These are phyloP conservation scores for Eristalis arbustorum DNA, from an alignment of 2,888 invertebrate species.

Conservation along the genomic window DNA sequence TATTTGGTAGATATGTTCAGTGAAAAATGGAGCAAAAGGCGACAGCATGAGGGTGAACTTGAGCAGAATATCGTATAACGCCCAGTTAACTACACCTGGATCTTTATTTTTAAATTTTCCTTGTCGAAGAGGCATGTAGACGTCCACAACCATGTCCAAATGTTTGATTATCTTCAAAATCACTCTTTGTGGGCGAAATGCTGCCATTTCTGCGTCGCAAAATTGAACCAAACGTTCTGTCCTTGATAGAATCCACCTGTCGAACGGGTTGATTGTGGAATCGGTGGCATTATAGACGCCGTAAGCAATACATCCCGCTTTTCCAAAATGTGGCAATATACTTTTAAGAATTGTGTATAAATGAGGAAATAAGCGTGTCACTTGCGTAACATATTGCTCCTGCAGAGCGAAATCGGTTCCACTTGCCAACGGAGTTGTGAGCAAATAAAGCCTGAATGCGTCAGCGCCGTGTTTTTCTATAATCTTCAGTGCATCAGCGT, in stretches of 20 bases:
- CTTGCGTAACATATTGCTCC: conserved; percentile 95
- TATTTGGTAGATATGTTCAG: conserved; percentile 93
- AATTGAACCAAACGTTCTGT: conserved; percentile 93
- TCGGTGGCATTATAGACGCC: conserved; percentile 74
- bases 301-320: conserved; percentile 81
- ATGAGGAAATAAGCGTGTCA: conserved; percentile 95
- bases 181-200: conserved; percentile 83
- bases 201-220: conserved; percentile 93
- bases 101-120: conserved; percentile 88
- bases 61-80: conserved; percentile 8
- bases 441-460: too few species aligned
- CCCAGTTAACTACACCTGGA: background rate
- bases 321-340: conserved; percentile 92
- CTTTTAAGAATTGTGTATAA: conserved; percentile 95
- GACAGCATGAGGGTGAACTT: conserved; percentile 87
- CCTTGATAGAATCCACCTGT: conserved; percentile 96
- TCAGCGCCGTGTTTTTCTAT: too few species aligned
- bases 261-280: conserved; percentile 85
- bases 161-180: conserved; percentile 96
- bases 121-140: conserved; percentile 95
- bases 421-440: too few species aligned
- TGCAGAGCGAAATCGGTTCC: conserved; percentile 85
- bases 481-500: too few species aligned
- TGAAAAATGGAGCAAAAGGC: conserved; percentile 96
- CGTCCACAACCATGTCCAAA: conserved; percentile 86